A percentile compares a stretch with the other conserved stretches of the same genome.
These are phyloP conservation scores for Bicyclus anynana DNA, from an alignment of 1,140 invertebrate species.

Conservation along the genomic window DNA sequence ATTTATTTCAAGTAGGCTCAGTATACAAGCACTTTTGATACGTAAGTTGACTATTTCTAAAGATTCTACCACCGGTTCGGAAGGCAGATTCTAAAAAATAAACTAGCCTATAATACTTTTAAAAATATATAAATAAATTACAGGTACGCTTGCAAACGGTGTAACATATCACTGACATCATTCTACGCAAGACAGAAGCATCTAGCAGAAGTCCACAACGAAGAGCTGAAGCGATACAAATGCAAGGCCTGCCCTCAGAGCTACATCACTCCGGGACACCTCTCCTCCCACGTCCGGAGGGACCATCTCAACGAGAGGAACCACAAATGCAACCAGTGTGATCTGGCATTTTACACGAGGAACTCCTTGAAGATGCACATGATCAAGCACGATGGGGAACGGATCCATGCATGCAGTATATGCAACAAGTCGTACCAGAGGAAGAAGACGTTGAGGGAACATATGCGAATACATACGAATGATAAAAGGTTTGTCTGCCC, in stretches of 20 bases:
- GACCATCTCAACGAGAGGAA: slow-evolving; percentile 71
- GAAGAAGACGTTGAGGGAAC: slow-evolving; percentile 78
- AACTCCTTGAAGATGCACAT: slow-evolving; percentile 84
- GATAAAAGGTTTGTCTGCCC: slow-evolving; percentile 85
- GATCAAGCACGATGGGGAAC: slow-evolving; percentile 82
- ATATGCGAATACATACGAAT: slow-evolving; percentile 84
- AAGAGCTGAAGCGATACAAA: slow-evolving; percentile 62
- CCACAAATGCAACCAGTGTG: slow-evolving; percentile 71
- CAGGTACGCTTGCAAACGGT: slow-evolving; percentile 61
- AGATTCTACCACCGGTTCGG: too few species aligned
- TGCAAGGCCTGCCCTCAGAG: slow-evolving; percentile 59
- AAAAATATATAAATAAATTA: too few species aligned
- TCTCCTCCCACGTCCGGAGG: slow-evolving; percentile 55
- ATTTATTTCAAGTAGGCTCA: too few species aligned
- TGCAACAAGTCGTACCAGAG: slow-evolving; percentile 67
- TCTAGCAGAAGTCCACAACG: slow-evolving; percentile 58
- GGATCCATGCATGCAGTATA: slow-evolving; percentile 61
- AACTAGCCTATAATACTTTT: too few species aligned
- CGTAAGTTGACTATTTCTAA: too few species aligned
- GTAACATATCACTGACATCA: slow-evolving; percentile 49
- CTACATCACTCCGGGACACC: slow-evolving; percentile 56
- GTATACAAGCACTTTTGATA: too few species aligned
- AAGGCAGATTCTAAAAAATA: too few species aligned
- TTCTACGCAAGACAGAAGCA: slow-evolving; percentile 63
- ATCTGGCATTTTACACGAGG: slow-evolving; percentile 62